These are phyloP conservation scores for Petrocephalus microphthalmus DNA, from an alignment of 2,113 vertebrate species.

Conservation along the genomic window DNA sequence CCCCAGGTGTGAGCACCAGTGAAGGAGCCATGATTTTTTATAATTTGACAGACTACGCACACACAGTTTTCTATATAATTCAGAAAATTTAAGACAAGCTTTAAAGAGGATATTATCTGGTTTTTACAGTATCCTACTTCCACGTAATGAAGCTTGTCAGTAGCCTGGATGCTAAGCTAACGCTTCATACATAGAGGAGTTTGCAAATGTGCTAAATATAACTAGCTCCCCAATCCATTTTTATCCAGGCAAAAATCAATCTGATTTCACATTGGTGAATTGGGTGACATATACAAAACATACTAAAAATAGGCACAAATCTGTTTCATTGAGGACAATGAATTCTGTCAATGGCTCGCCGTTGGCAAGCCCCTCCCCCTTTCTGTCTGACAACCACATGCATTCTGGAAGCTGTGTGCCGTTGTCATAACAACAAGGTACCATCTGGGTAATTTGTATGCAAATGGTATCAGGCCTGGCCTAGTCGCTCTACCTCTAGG, in stretches of 20 bases:
- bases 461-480: constrained; percentile 59
- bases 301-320: constrained; percentile 16
- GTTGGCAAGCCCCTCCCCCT: constrained; percentile 38
- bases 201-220: background rate
- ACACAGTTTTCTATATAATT: background rate
- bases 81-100: no score
- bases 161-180: background rate
- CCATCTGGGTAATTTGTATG: constrained; percentile 73
- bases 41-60: background rate
- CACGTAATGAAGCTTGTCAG: background rate
- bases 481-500: constrained; percentile 50
- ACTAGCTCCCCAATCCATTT: no score
- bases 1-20: background rate
- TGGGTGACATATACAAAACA: constrained; percentile 2
- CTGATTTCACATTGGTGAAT: constrained; percentile 5
- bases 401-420: constrained; percentile 60
- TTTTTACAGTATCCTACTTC: background rate
- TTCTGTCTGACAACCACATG: constrained; percentile 54
- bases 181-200: background rate
- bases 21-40: background rate
- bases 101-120: background rate
- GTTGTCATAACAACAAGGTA: constrained; percentile 70
- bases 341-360: constrained; percentile 43
- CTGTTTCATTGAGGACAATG: constrained; percentile 31
- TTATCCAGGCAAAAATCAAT: constrained; percentile 12